A percentile compares a stretch with the other conserved stretches of the same genome.
Evolutionary conservation across 2,113 vertebrate genomes (phyloP).

Genomic region (Turnix velox): DNA sequence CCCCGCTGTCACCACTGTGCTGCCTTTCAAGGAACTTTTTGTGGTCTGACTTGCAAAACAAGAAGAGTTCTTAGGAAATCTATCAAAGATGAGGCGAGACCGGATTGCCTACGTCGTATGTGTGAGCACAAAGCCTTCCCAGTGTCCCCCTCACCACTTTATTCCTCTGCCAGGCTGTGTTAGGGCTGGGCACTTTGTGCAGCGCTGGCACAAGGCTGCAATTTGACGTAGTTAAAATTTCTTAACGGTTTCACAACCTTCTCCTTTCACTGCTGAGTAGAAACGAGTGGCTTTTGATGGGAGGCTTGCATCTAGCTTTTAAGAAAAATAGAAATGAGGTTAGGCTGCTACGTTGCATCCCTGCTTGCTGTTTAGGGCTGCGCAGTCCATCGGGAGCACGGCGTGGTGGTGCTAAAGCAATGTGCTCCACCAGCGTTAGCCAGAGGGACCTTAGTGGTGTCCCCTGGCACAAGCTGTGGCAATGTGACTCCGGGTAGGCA

Average conservation of each 20-base stretch:
- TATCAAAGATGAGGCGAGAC: background rate
- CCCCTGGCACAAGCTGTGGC: background rate
- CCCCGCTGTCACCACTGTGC: background rate
- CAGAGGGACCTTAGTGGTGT: background rate
- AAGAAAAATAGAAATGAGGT: background rate
- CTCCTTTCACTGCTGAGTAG: background rate
- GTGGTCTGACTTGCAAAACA: constrained; percentile 14
- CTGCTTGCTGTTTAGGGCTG: background rate
- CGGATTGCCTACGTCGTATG: background rate
- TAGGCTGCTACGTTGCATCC: background rate
- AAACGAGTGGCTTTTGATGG: background rate
- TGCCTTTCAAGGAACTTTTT: constrained; percentile 40
- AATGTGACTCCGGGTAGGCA: background rate
- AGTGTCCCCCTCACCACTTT: background rate
- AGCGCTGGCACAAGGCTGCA: background rate
- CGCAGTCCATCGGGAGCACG: background rate
- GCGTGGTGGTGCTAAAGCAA: background rate
- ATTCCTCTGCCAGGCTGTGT: background rate
- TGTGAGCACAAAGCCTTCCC: background rate
- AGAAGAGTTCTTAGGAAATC: background rate
- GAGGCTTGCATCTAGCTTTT: background rate
- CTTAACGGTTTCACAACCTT: constrained; percentile 23
- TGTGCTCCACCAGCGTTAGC: accelerated
- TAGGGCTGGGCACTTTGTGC: constrained; percentile 31
- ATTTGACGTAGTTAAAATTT: background rate